phyloP scores from a whole-genome alignment of 2,113 vertebrate genomes.

The Cyrtonyx montezumae region DNA sequence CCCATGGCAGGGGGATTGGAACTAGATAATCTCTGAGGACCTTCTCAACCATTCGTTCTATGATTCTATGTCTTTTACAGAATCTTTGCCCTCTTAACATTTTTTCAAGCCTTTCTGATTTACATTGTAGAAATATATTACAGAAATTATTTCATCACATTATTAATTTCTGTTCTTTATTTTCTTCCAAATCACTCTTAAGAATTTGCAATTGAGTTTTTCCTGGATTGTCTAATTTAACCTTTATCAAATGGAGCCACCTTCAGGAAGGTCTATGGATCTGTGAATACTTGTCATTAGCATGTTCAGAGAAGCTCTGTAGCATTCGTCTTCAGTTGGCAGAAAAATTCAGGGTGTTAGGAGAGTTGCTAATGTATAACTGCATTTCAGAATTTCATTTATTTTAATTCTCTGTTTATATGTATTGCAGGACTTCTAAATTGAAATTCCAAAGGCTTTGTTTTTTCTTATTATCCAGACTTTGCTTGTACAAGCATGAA shows the following conservation, averaged over 20 bases:
- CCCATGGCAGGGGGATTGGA: no score
- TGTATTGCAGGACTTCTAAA: background rate
- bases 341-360: background rate
- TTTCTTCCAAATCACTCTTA: background rate
- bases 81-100: background rate
- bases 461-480: background rate
- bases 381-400: background rate
- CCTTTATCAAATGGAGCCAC: constrained; percentile 63
- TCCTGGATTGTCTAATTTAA: constrained; percentile 13
- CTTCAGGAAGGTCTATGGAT: constrained; percentile 54
- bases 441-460: background rate
- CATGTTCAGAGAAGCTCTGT: background rate
- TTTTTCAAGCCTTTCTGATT: background rate
- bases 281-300: background rate
- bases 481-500: background rate
- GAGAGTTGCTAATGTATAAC: background rate
- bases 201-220: background rate
- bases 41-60: no score
- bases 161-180: background rate
- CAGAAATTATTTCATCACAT: background rate
- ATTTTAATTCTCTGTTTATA: background rate
- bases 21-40: no score
- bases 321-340: background rate
- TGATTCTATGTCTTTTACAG: no score
- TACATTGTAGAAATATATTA: background rate